Conservation (phyloP, 2,888 invertebrate genomes). For the Scaeva pyrastri region DNA sequence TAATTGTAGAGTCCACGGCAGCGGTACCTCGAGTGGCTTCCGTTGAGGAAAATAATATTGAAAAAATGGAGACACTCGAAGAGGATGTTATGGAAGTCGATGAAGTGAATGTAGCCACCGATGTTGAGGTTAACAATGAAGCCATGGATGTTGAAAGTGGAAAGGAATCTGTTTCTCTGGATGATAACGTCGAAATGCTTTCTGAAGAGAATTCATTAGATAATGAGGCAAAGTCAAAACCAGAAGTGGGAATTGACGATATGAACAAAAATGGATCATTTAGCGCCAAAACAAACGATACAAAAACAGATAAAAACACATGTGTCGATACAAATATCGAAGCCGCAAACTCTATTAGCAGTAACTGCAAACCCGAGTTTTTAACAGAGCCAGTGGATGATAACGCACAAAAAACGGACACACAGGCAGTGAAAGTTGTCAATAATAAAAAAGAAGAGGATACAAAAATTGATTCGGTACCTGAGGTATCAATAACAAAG, state of each 20-base stretch:
- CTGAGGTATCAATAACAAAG: conserved; percentile 14
- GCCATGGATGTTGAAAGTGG: conserved; percentile 33
- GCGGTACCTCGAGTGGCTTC: neutral
- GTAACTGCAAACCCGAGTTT: neutral
- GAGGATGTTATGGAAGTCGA: conserved; percentile 37
- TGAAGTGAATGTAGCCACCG: neutral
- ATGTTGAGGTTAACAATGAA: conserved; percentile 27
- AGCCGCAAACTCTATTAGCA: neutral
- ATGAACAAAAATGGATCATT: conserved; percentile 12
- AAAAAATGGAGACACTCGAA: conserved; percentile 9
- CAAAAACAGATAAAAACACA: neutral
- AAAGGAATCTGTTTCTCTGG: neutral
- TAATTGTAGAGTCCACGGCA: conserved; percentile 23
- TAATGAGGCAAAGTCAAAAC: conserved; percentile 40
- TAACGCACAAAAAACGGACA: neutral
- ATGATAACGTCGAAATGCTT: conserved; percentile 29
- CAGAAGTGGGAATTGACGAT: neutral
- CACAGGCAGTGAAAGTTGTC: neutral
- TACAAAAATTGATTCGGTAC: neutral
- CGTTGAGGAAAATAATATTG: neutral
- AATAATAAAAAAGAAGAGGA: conserved; percentile 26
- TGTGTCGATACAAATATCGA: conserved; percentile 14
- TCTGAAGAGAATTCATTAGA: conserved; percentile 3
- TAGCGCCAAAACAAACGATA: neutral
- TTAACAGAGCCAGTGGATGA: neutral